Conservation (phyloP, 2,113 vertebrate species). For the Oostethus manadensis region DNA sequence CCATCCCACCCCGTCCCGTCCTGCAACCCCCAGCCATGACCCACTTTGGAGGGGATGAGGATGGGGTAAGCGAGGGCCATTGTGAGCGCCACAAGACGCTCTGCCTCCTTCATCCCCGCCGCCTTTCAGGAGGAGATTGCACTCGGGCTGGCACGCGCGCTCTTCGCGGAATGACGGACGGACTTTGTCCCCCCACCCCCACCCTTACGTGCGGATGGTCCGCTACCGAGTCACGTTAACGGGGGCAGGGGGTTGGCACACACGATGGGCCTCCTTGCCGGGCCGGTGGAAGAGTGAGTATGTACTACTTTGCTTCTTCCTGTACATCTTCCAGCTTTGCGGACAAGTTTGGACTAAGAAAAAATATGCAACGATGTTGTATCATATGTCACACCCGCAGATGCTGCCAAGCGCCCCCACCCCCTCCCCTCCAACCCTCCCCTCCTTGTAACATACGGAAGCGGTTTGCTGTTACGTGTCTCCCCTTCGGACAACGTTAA, state of each 20-base stretch:
- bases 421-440: neutral
- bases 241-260: conserved; percentile 13
- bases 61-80: conserved; percentile 60
- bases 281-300: conserved; percentile 31
- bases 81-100: conserved; percentile 60
- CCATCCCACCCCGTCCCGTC: conserved; percentile 11
- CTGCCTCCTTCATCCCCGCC: conserved; percentile 43
- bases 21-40: conserved; percentile 63
- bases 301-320: conserved; percentile 36
- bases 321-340: neutral
- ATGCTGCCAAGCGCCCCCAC: conserved; percentile 12
- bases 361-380: neutral
- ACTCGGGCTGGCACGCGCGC: conserved; percentile 50
- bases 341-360: neutral
- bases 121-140: conserved; percentile 51
- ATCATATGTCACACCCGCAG: conserved; percentile 17
- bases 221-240: conserved; percentile 42
- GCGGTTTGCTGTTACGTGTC: conserved; percentile 27
- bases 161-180: conserved; percentile 17
- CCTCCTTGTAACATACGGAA: conserved; percentile 59
- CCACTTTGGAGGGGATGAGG: conserved; percentile 64
- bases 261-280: conserved; percentile 20
- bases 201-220: neutral
- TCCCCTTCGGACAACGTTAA: conserved; percentile 55
- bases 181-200: neutral